Percentiles rank a stretch among this genome's conserved stretches.
Conservation (phyloP, 2,113 vertebrate genomes). For the Chloebia gouldiae region DNA sequence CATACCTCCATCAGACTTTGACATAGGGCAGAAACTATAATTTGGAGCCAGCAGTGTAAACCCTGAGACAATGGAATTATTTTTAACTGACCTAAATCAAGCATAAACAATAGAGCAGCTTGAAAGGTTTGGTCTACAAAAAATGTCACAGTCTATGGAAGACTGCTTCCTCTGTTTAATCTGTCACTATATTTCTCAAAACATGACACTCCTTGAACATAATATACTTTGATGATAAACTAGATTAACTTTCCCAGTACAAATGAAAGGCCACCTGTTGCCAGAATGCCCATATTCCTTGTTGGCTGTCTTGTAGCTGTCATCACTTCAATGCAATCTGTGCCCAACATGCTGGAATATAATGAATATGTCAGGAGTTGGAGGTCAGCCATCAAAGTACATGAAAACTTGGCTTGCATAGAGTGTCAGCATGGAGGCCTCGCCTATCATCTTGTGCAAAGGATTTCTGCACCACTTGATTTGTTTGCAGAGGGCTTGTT, state of each 20-base stretch:
- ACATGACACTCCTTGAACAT: slow-evolving; percentile 80
- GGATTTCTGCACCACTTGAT: slow-evolving; percentile 85
- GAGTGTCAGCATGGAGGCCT: slow-evolving; percentile 79
- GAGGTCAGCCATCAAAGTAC: slow-evolving; percentile 89
- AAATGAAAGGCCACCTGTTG: slow-evolving; percentile 87
- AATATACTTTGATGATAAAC: slow-evolving; percentile 86
- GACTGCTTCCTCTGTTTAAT: slow-evolving; percentile 77
- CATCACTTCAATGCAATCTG: slow-evolving; percentile 84
- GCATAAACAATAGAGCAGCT: slow-evolving; percentile 69
- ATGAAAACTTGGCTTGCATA: slow-evolving; percentile 83
- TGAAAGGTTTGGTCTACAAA: slow-evolving; percentile 67
- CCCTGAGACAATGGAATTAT: slow-evolving; percentile 48
- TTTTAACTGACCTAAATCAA: slow-evolving; percentile 67
- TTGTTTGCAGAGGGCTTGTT: slow-evolving; percentile 86
- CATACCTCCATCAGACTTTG: slow-evolving; percentile 1
- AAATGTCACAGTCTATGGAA: slow-evolving; percentile 75
- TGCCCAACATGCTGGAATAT: slow-evolving; percentile 82
- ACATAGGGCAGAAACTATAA: slow-evolving; percentile 25
- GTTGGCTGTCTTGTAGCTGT: slow-evolving; percentile 87
- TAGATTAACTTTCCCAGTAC: slow-evolving; percentile 84
- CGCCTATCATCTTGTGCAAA: slow-evolving; percentile 79
- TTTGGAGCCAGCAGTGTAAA: slow-evolving; percentile 52
- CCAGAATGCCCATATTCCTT: slow-evolving; percentile 82
- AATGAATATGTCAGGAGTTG: slow-evolving; percentile 88
- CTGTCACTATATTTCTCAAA: slow-evolving; percentile 77